Evolutionary conservation across 2,797 vertebrate species (phyloP).

Genomic region (Urophycis tenuis): DNA sequence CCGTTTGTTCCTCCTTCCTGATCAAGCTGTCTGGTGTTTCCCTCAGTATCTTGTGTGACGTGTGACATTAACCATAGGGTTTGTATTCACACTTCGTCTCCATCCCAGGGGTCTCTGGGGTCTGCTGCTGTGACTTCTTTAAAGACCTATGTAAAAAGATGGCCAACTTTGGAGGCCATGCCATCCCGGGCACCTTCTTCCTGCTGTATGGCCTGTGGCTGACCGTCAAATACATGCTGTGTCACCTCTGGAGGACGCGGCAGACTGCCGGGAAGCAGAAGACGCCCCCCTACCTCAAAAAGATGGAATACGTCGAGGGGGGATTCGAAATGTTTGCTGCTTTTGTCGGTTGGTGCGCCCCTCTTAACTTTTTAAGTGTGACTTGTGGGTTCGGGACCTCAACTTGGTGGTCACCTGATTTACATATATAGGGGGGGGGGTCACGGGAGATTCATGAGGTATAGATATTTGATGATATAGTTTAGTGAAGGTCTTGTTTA

Average conservation of each 20-base stretch:
- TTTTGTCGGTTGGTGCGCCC: constrained; percentile 72
- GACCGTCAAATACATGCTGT: constrained; percentile 74
- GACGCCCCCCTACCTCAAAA: constrained; percentile 51
- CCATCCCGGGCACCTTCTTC: constrained; percentile 90
- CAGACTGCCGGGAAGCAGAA: constrained; percentile 39
- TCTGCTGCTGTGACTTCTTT: constrained; percentile 5
- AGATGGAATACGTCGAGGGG: constrained; percentile 78
- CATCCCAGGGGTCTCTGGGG: not conserved
- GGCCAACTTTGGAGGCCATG: constrained; percentile 95
- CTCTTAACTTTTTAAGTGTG: not conserved
- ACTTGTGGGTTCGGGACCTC: not conserved
- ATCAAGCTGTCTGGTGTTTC: not conserved
- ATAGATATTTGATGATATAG: not conserved
- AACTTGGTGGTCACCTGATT: not conserved
- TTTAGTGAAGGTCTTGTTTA: not conserved
- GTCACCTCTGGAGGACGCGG: constrained; percentile 63
- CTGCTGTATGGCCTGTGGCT: constrained; percentile 86
- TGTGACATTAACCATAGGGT: not conserved
- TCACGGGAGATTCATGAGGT: not conserved
- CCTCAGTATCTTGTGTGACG: not conserved
- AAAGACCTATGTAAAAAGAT: constrained; percentile 59
- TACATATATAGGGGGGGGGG: not conserved
- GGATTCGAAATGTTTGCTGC: constrained; percentile 69
- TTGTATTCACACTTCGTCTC: not conserved
- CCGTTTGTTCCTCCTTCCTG: too few relatives aligned